Conservation (phyloP, 2,888 invertebrate species). For the Meghimatium bilineatum region DNA sequence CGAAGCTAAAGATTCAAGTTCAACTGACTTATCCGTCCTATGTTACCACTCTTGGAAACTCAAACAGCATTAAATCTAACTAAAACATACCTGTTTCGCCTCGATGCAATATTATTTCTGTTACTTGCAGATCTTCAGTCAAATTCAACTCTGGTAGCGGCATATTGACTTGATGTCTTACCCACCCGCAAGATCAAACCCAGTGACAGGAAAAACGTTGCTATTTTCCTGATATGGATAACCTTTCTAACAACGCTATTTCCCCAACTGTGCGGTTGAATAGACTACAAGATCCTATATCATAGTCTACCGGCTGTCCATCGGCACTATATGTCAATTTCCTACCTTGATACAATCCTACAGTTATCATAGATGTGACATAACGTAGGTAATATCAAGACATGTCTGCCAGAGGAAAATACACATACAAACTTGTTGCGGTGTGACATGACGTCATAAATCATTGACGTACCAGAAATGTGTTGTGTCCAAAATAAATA, state of each 20-base stretch:
- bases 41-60: no score
- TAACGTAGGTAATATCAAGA: slow-evolving; percentile 23
- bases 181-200: slow-evolving; percentile 43
- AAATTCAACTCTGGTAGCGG: slow-evolving; percentile 36
- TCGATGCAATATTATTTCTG: slow-evolving; percentile 47
- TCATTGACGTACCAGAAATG: slow-evolving; percentile 2
- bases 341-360: neutral
- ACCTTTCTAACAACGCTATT: slow-evolving; percentile 31
- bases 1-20: no score
- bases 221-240: slow-evolving; percentile 17
- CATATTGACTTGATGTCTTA: slow-evolving; percentile 29
- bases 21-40: no score
- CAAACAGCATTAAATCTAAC: no score
- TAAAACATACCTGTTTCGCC: slow-evolving; percentile 45
- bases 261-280: slow-evolving; percentile 38
- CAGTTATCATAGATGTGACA: slow-evolving; percentile 5
- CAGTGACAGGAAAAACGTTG: slow-evolving; percentile 34
- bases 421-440: slow-evolving; percentile 35
- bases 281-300: slow-evolving; percentile 36
- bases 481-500: slow-evolving; percentile 2
- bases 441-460: slow-evolving; percentile 41
- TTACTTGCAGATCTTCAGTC: slow-evolving; percentile 38
- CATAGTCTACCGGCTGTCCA: neutral
- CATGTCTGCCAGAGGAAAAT: slow-evolving; percentile 22
- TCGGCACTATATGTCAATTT: slow-evolving; percentile 25